phyloP scores from a whole-genome alignment of 1,140 invertebrate genomes.

The Drosophila arizonae region DNA sequence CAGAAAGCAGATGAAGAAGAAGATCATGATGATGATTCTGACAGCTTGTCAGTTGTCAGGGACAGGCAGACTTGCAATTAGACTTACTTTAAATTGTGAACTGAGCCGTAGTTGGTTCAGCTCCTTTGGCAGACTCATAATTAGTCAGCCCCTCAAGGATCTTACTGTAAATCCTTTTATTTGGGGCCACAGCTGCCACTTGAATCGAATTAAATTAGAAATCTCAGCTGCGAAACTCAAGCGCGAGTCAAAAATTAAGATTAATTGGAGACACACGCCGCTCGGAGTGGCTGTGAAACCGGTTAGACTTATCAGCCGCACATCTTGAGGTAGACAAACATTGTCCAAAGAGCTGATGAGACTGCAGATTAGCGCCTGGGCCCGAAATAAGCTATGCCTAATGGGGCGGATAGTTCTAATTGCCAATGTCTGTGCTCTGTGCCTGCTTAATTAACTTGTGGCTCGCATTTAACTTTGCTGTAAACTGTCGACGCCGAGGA shows the following conservation, averaged over 20 bases:
- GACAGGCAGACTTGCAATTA: slow-evolving; percentile 46
- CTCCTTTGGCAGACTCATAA: slow-evolving; percentile 33
- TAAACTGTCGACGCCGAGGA: slow-evolving; percentile 15
- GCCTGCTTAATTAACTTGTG: slow-evolving; percentile 53
- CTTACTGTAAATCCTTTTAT: slow-evolving; percentile 41
- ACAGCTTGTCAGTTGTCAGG: slow-evolving; percentile 60
- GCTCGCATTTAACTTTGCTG: slow-evolving; percentile 24
- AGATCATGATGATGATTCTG: slow-evolving; percentile 24
- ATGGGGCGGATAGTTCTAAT: slow-evolving; percentile 21
- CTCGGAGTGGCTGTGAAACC: slow-evolving; percentile 49
- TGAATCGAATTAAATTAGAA: slow-evolving; percentile 60
- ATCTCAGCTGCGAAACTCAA: slow-evolving; percentile 16
- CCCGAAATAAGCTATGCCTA: slow-evolving; percentile 15
- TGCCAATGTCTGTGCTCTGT: slow-evolving; percentile 22
- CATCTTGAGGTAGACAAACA: slow-evolving; percentile 16
- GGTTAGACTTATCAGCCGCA: slow-evolving; percentile 40
- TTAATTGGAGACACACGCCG: slow-evolving; percentile 74
- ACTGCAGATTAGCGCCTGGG: slow-evolving; percentile 56
- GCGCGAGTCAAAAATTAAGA: slow-evolving; percentile 35
- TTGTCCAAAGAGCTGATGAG: slow-evolving; percentile 48
- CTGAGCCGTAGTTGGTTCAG: not conserved
- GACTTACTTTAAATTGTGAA: slow-evolving; percentile 36
- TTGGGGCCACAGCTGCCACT: slow-evolving; percentile 45
- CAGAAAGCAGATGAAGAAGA: slow-evolving; percentile 4
- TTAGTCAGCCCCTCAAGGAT: slow-evolving; percentile 42